Base-by-base conservation (phyloP, 2,113 vertebrate species). In the Pangasianodon gigas region DNA sequence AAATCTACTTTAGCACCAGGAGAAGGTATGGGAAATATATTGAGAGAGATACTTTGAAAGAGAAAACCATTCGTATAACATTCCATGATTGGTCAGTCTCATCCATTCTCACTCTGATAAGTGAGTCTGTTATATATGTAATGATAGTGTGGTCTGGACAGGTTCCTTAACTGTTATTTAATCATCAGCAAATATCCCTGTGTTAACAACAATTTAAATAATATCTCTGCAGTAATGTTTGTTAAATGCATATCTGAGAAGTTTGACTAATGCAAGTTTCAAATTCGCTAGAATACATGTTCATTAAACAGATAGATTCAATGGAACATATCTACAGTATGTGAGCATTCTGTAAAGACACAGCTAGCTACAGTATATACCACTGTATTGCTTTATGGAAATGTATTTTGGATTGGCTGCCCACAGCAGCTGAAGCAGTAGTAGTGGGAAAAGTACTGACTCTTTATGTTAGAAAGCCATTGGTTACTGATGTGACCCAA, bases 1-100 rank as follows among this genome's bases (percentile, higher is more conserved):
- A 74, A 54, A 87, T 46, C 86, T 80, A 29, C 74, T 88, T 69
- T 51, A 84, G 44, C 71, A n/a, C 21, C 87, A 86, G 56, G 67
- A 88, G 58, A 60, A 29, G 74, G 29, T 26, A 37, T 24, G 21
- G 85, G 44, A 19, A 74, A 69, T 79, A 11, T 58, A 56, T 16
- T 19, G 9, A 77, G 54, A 77, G 48, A 88, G 32, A 81, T 60
- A 77, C 29, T 54, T 86, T 24, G n/a, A n/a, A n/a, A n/a, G n/a
- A n/a, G 48, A 86, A 86, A 85, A 87, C 29, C 51, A 6, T 18
- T n/a, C 69, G 74, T 46, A 37, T 14, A 32, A 4, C 48, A 46
- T 48, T 48, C 32, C 32, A 69, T 58, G 65, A 62, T 41, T 48
- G 51, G 21, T 58, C 41, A 9, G 62, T 79, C n/a, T 87, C 75